Conservation (phyloP, 2,797 vertebrate genomes). For the Denticeps clupeoides region DNA sequence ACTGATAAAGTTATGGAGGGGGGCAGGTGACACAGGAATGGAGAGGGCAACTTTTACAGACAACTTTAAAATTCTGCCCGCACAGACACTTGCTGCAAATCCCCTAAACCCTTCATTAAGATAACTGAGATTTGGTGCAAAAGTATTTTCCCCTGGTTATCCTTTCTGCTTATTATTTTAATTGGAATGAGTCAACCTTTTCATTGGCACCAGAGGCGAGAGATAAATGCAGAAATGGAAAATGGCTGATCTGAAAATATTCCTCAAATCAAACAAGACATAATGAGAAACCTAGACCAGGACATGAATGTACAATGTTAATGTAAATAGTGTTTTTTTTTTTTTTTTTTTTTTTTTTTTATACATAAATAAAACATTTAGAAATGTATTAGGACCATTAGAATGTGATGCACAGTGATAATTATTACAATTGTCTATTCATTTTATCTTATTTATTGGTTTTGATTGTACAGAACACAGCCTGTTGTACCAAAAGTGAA, state of each 20-base stretch:
- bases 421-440: no score
- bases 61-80: constrained; percentile 21
- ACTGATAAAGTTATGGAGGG: no score
- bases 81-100: constrained; percentile 7
- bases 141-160: constrained; percentile 22
- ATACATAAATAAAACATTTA: no score
- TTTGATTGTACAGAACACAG: no score
- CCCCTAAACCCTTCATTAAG: constrained; percentile 33
- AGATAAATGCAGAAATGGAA: constrained; percentile 36
- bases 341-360: no score
- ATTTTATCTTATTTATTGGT: no score
- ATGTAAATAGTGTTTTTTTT: no score
- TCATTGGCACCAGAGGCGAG: constrained; percentile 23
- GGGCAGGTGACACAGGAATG: no score
- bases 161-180: constrained; percentile 36
- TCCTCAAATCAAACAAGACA: constrained; percentile 17
- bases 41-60: background rate
- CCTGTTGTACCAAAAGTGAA: no score
- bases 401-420: no score
- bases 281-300: constrained; percentile 4
- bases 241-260: constrained; percentile 20
- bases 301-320: no score
- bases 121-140: constrained; percentile 26
- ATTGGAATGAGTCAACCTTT: constrained; percentile 42
- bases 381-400: no score